These are phyloP conservation scores for Choristoneura rosaceana DNA, from an alignment of 2,888 invertebrate genomes.

Conservation along the genomic window DNA sequence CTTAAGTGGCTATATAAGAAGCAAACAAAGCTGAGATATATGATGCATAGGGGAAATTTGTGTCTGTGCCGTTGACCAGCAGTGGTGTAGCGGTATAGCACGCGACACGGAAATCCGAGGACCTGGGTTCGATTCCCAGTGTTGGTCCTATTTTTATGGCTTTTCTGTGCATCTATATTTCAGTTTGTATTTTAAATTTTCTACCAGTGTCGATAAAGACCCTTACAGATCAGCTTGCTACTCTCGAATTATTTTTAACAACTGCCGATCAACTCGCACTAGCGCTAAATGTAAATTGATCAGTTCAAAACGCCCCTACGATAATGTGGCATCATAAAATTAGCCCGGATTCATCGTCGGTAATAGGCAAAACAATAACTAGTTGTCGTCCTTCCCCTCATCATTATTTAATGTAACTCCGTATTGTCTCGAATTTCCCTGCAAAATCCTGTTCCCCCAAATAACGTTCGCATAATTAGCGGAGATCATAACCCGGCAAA, in stretches of 20 bases:
- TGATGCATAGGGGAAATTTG: too few species aligned
- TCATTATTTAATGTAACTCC: conserved; percentile 34
- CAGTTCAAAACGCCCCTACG: not conserved
- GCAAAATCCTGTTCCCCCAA: conserved; percentile 44
- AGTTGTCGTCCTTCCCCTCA: conserved; percentile 11
- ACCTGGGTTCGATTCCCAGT: too few species aligned
- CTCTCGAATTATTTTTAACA: not conserved
- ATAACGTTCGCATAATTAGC: conserved; percentile 65
- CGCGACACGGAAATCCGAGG: too few species aligned
- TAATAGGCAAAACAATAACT: conserved; percentile 5
- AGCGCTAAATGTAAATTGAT: not conserved
- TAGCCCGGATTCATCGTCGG: not conserved
- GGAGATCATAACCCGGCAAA: conserved; percentile 65
- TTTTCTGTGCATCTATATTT: too few species aligned
- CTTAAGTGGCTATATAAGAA: too few species aligned
- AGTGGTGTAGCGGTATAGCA: too few species aligned
- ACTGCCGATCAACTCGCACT: not conserved
- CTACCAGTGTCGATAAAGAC: too few species aligned
- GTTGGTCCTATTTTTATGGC: too few species aligned
- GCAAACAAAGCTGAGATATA: too few species aligned
- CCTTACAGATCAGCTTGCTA: too few species aligned
- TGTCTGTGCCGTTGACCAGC: too few species aligned
- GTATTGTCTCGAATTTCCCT: conserved; percentile 24
- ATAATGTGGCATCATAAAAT: not conserved
- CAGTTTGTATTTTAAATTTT: too few species aligned